Percentiles rank a stretch among this genome's conserved stretches.
Conservation (phyloP, 1,140 invertebrate genomes). For the Notospermus geniculatus region DNA sequence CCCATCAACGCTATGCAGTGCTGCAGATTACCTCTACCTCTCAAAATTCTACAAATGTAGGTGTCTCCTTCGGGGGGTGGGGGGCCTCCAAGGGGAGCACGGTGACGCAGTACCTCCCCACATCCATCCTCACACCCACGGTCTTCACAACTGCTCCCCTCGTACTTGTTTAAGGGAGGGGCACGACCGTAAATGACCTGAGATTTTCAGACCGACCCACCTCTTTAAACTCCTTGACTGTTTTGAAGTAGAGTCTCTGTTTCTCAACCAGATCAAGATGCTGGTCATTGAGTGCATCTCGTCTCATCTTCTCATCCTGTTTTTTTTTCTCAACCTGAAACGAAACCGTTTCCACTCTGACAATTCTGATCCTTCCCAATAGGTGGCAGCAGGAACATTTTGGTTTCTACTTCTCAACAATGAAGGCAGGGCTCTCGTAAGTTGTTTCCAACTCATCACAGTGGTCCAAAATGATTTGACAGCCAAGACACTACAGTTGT, state of each 20-base stretch:
- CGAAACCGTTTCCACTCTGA: no score
- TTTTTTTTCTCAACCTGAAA: constrained; percentile 50
- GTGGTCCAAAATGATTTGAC: no score
- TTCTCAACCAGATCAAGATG: constrained; percentile 73
- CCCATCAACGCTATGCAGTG: not conserved
- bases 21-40: not conserved
- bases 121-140: not conserved
- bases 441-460: no score
- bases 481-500: no score
- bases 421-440: no score
- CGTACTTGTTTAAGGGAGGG: not conserved
- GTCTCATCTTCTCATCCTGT: constrained; percentile 69
- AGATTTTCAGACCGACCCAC: constrained; percentile 20
- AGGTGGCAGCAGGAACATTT: no score
- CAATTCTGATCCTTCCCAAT: no score
- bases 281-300: constrained; percentile 70
- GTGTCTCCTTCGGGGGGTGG: no score
- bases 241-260: constrained; percentile 78
- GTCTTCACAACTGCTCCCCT: not conserved
- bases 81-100: no score
- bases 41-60: not conserved
- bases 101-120: no score
- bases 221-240: constrained; percentile 73
- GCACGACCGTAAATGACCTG: not conserved
- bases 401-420: no score